Percentiles rank a stretch among this genome's conserved stretches.
phyloP scores from a whole-genome alignment of 1,140 invertebrate species.

The Pogonognathellus flavescens region DNA sequence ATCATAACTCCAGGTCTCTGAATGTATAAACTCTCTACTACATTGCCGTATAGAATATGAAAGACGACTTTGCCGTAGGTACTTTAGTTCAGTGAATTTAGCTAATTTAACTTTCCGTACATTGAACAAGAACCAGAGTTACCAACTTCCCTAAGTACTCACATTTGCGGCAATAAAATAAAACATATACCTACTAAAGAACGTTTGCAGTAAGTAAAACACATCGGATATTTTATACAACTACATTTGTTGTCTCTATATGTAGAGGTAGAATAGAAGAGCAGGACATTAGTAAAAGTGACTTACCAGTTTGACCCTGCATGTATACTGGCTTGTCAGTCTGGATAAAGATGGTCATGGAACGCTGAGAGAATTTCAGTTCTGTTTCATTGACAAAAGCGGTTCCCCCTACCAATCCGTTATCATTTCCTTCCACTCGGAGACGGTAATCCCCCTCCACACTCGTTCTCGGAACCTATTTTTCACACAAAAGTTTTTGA shows the following conservation, averaged over 20 bases:
- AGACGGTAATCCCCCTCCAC: constrained; percentile 86
- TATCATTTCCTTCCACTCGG: constrained; percentile 88
- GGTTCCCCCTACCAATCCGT: constrained; percentile 84
- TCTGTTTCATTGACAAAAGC: constrained; percentile 79
- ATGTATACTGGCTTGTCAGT: constrained; percentile 95
- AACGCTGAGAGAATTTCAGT: constrained; percentile 85
- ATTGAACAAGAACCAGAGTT: neutral
- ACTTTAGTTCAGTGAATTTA: neutral
- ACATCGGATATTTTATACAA: no score
- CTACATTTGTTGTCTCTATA: no score
- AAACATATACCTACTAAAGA: neutral
- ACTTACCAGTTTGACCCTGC: constrained; percentile 86
- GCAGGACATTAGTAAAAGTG: neutral
- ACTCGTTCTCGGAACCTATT: constrained; percentile 84
- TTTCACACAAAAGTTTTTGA: constrained; percentile 52
- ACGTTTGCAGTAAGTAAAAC: neutral
- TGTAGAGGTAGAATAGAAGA: neutral
- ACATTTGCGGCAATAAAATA: neutral
- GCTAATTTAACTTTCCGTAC: neutral
- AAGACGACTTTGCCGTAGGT: neutral
- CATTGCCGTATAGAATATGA: neutral
- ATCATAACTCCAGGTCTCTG: neutral
- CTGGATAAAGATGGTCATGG: constrained; percentile 96
- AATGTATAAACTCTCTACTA: neutral
- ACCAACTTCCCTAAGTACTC: neutral